phyloP scores from a whole-genome alignment of 2,797 vertebrate genomes.

The Pelobates cultripes region DNA sequence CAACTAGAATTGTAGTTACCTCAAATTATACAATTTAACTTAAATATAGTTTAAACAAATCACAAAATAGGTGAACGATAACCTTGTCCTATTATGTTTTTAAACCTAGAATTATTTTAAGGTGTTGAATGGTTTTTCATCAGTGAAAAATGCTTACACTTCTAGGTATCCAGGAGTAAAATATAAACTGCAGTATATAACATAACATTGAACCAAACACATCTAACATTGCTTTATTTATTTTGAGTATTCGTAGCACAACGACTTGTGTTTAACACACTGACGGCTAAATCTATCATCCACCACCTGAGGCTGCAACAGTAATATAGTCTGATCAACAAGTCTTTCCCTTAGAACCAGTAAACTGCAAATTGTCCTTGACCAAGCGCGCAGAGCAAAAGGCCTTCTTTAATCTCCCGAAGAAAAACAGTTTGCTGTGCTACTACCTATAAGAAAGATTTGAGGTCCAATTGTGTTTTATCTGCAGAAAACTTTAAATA shows the following conservation, averaged over 20 bases:
- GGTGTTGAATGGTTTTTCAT: background rate
- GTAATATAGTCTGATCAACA: constrained; percentile 68
- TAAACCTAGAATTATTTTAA: too few relatives aligned
- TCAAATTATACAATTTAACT: too few relatives aligned
- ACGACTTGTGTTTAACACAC: constrained; percentile 63
- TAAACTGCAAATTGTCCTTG: constrained; percentile 74
- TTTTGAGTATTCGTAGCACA: constrained; percentile 59
- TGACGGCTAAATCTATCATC: constrained; percentile 72
- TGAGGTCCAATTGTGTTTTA: constrained; percentile 56
- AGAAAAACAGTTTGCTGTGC: constrained; percentile 62
- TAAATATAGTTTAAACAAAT: too few relatives aligned
- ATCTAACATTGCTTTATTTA: constrained; percentile 69
- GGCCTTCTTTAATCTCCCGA: constrained; percentile 67
- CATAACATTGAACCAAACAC: constrained; percentile 58
- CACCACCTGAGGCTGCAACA: constrained; percentile 67
- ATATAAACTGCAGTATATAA: constrained; percentile 2
- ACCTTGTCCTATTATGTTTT: too few relatives aligned
- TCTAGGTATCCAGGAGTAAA: background rate
- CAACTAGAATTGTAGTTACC: too few relatives aligned
- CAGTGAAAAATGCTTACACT: background rate
- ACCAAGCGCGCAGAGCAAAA: constrained; percentile 71
- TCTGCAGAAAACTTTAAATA: constrained; percentile 55
- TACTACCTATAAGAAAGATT: constrained; percentile 56
- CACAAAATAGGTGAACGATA: too few relatives aligned
- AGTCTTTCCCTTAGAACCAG: constrained; percentile 70